Conservation (phyloP, 2,797 vertebrate species). For the Gymnothorax reevesii region DNA sequence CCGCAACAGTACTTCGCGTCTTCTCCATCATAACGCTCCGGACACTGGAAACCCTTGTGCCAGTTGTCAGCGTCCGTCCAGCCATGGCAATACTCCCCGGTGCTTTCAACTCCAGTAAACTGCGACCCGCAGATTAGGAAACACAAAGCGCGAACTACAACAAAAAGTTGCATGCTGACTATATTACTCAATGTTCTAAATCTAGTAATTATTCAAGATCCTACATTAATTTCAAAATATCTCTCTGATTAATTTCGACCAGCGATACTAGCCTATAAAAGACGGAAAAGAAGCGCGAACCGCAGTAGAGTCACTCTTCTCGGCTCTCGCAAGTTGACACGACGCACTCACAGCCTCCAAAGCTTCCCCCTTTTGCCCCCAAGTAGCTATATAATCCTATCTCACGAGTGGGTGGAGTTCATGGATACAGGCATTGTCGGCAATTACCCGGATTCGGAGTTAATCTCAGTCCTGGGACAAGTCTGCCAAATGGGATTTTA, state of each 20-base stretch:
- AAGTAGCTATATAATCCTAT: background rate
- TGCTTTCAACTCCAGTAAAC: constrained; percentile 23
- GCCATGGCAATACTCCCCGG: constrained; percentile 61
- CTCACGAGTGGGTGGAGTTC: constrained; percentile 21
- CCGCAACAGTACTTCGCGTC: constrained; percentile 67
- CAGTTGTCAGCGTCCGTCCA: constrained; percentile 49
- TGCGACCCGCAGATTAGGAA: constrained; percentile 19
- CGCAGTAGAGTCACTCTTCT: background rate
- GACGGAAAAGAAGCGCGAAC: background rate
- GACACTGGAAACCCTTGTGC: constrained; percentile 64
- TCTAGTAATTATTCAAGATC: background rate
- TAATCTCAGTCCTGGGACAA: background rate
- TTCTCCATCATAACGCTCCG: constrained; percentile 53
- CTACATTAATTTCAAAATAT: background rate
- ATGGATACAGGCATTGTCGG: background rate
- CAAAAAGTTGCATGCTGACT: constrained; percentile 7
- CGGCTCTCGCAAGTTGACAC: background rate
- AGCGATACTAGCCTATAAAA: background rate
- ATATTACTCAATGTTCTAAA: background rate
- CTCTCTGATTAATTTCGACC: background rate
- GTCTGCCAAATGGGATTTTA: background rate
- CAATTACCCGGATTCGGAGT: background rate
- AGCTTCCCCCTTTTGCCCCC: background rate
- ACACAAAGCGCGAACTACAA: background rate
- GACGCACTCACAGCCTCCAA: background rate